These are phyloP conservation scores for Strigops habroptila DNA, from an alignment of 2,113 vertebrate genomes.

Conservation along the genomic window DNA sequence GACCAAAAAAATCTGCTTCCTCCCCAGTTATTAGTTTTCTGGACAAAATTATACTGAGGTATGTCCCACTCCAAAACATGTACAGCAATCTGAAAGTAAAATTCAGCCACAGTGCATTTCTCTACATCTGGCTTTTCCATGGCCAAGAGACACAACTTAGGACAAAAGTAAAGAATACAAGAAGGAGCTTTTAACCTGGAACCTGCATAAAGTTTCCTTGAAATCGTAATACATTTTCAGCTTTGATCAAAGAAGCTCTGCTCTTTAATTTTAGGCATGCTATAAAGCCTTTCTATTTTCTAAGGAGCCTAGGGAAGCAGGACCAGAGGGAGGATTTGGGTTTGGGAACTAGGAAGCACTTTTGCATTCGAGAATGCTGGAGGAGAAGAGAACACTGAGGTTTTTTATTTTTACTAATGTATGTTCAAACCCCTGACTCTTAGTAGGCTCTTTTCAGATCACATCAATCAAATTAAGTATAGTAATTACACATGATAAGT, in stretches of 20 bases:
- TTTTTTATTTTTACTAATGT: not conserved
- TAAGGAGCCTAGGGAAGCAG: not conserved
- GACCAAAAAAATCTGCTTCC: not conserved
- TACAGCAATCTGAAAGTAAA: not conserved
- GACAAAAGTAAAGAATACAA: not conserved
- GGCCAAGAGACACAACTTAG: not conserved
- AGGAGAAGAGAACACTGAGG: not conserved
- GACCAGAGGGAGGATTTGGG: not conserved
- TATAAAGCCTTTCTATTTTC: not conserved
- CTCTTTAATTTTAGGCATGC: not conserved
- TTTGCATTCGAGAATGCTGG: not conserved
- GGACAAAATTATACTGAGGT: not conserved
- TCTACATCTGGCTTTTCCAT: not conserved
- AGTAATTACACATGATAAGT: not conserved
- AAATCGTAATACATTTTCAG: not conserved
- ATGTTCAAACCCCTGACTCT: not conserved
- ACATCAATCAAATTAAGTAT: not conserved
- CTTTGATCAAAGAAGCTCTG: not conserved
- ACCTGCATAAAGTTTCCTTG: not conserved
- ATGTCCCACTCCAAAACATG: not conserved
- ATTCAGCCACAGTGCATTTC: not conserved
- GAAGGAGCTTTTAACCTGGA: not conserved
- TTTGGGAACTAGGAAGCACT: not conserved
- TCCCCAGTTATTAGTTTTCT: not conserved
- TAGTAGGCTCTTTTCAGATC: not conserved